Evolutionary conservation across 2,888 invertebrate genomes (phyloP).

Genomic region (Drosophila meridiana): DNA sequence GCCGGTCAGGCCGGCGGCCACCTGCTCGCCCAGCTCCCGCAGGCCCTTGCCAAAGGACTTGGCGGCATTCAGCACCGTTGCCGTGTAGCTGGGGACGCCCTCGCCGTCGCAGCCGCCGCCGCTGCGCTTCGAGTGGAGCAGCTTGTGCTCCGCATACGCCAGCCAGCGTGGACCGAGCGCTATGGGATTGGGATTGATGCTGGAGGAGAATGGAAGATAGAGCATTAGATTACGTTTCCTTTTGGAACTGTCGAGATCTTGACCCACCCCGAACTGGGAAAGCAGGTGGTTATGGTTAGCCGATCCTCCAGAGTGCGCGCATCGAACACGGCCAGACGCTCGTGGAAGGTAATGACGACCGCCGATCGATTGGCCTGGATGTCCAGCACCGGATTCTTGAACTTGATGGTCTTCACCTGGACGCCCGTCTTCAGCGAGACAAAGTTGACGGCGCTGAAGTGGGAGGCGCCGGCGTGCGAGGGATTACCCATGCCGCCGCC

Average conservation of each 20-base stretch:
- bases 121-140: slow-evolving; percentile 91
- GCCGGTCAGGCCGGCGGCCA: slow-evolving; percentile 95
- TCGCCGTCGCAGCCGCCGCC: slow-evolving; percentile 94
- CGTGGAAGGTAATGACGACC: slow-evolving; percentile 94
- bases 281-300: slow-evolving; percentile 95
- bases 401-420: slow-evolving; percentile 93
- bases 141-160: slow-evolving; percentile 94
- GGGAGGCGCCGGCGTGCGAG: slow-evolving; percentile 86
- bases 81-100: slow-evolving; percentile 95
- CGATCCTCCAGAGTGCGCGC: slow-evolving; percentile 94
- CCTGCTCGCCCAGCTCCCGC: slow-evolving; percentile 95
- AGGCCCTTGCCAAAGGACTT: slow-evolving; percentile 96
- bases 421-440: slow-evolving; percentile 88
- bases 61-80: slow-evolving; percentile 96
- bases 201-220: slow-evolving; percentile 32
- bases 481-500: slow-evolving; percentile 65
- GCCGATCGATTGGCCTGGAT: slow-evolving; percentile 95
- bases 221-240: background rate
- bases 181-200: slow-evolving; percentile 90
- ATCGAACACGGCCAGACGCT: slow-evolving; percentile 96
- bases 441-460: slow-evolving; percentile 93
- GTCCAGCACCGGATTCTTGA: slow-evolving; percentile 95
- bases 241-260: background rate
- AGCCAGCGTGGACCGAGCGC: slow-evolving; percentile 94
- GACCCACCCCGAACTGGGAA: slow-evolving; percentile 91